Conservation (phyloP, 2,797 vertebrate species). For the Sebastes vulpes region DNA sequence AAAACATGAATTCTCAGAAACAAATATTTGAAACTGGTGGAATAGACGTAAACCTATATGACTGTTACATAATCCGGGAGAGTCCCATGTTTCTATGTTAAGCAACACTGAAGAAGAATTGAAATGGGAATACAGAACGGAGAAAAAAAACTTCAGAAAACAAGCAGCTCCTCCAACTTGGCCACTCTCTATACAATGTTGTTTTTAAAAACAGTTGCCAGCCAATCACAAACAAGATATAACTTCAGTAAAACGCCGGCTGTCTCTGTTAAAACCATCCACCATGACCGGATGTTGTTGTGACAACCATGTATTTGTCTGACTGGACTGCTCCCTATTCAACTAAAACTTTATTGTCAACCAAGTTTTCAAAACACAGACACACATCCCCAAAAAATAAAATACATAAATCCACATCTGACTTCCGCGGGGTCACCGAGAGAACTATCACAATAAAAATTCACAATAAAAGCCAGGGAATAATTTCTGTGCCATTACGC, state of each 20-base stretch:
- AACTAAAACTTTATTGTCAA: conserved; percentile 35
- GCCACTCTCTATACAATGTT: neutral
- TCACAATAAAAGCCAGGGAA: conserved; percentile 46
- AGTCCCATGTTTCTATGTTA: neutral
- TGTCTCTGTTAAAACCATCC: conserved; percentile 12
- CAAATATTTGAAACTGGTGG: neutral
- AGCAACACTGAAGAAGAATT: neutral
- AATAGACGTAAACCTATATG: neutral
- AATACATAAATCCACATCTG: conserved; percentile 11
- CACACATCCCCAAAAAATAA: neutral
- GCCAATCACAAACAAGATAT: conserved; percentile 9
- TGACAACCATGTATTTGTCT: neutral
- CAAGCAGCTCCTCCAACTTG: neutral
- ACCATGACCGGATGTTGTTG: conserved; percentile 36
- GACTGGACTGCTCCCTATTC: conserved; percentile 17
- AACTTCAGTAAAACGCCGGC: conserved; percentile 13
- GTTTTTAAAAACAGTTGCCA: neutral
- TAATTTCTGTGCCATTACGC: conserved; percentile 49
- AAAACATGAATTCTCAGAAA: neutral
- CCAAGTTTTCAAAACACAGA: conserved; percentile 25
- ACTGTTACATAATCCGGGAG: neutral
- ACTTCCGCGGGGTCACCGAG: conserved; percentile 21
- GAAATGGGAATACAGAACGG: neutral
- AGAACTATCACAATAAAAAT: conserved; percentile 30
- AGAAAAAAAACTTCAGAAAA: neutral